Evolutionary conservation across 2,888 invertebrate genomes (phyloP), one percentile per base, ranked within the genome.

Genomic region (Cybosia mesomella): DNA sequence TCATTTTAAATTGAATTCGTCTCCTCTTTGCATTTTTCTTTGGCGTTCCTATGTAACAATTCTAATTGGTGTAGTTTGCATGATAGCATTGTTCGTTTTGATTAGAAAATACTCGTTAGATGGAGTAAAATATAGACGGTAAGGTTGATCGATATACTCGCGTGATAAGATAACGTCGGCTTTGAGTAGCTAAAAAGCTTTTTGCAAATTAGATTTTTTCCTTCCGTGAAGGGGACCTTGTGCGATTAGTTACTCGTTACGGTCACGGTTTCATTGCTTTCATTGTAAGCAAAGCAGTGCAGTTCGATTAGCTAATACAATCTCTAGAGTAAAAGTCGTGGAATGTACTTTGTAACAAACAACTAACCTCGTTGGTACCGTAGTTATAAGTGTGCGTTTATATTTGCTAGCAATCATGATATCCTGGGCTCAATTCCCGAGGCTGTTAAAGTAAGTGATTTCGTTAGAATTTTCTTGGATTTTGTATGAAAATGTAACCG

Each of bases 1-100:
- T 94, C 92, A 92, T 93, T 93, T 94, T 88, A 90, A 93, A 94
- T 93, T 93, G 92, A 92, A 93, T 92, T 87, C 89, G 89, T 90
- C 87, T 89, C 85, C 80, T 86, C 87, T 90, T 92, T 92, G 90
- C 89, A 91, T 92, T 92, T 90, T 90, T 90, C 89, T 87, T 88
- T 88, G 81, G 84, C 84, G 83, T 87, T 86, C 83, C 86, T 88
- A 87, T 85, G 85, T 86, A 89, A 90, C 91, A 86, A 88, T 90
- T 92, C 91, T 94, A 94, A 94, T 94, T 93, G 93, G 92, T 87
- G 80, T 82, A 89, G 91, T 93, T 91, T 92, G 90, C 91, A 91
- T 92, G 89, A 88, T 86, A 83, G 89, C 87, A 91, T 91, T 91
- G 91, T 92, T 89, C 85, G 82, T 76, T 87, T 85, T 86, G 83